Conservation (phyloP, 2,888 invertebrate species). For the Apamea monoglypha region DNA sequence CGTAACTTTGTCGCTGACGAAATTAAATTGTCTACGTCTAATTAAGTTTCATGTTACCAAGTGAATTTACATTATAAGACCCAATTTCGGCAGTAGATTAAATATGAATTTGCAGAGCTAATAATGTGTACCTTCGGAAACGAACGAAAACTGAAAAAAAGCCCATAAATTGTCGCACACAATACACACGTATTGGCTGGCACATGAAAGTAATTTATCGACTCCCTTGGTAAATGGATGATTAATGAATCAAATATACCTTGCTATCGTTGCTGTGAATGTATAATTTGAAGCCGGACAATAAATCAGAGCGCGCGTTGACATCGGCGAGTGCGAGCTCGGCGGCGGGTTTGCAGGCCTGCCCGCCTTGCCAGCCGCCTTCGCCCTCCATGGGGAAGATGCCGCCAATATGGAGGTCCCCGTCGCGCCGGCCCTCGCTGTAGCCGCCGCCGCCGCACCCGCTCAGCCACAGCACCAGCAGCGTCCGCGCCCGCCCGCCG, state of each 20-base stretch:
- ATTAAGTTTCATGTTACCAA: slow-evolving; percentile 48
- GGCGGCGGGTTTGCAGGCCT: slow-evolving; percentile 99
- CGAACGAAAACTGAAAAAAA: slow-evolving; percentile 43
- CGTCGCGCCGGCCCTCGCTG: slow-evolving; percentile 89
- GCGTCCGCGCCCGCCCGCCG: slow-evolving; percentile 71
- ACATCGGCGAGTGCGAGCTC: slow-evolving; percentile 99
- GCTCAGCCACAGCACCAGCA: slow-evolving; percentile 82
- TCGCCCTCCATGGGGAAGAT: slow-evolving; percentile 99
- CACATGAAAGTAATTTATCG: slow-evolving; percentile 55
- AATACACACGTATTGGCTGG: slow-evolving; percentile 60
- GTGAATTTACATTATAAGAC: slow-evolving; percentile 35
- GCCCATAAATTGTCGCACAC: slow-evolving; percentile 47
- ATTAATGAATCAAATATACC: slow-evolving; percentile 89
- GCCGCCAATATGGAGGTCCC: slow-evolving; percentile 98
- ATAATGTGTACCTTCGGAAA: not conserved
- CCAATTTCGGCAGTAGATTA: slow-evolving; percentile 39
- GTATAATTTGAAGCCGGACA: slow-evolving; percentile 97
- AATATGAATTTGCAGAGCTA: slow-evolving; percentile 33
- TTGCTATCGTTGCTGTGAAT: slow-evolving; percentile 99
- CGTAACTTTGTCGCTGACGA: slow-evolving; percentile 57
- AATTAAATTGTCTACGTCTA: slow-evolving; percentile 48
- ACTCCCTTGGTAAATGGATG: slow-evolving; percentile 54
- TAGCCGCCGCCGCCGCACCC: slow-evolving; percentile 74
- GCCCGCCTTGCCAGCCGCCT: slow-evolving; percentile 99
- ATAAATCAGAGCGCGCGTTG: slow-evolving; percentile 95